Conservation (phyloP, 2,888 invertebrate species). For the Gisinianus flammeolus region DNA sequence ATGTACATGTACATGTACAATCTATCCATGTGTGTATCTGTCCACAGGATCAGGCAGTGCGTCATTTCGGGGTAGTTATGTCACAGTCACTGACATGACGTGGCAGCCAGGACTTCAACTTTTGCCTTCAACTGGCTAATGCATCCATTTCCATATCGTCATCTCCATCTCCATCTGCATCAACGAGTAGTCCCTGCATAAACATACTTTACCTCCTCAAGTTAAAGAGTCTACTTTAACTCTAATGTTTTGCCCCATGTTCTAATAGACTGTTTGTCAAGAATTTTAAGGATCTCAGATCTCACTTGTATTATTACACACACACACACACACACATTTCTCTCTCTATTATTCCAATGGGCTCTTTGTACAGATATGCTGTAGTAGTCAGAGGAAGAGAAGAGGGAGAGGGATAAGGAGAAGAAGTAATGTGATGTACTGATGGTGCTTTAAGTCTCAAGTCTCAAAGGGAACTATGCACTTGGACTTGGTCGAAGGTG, state of each 20-base stretch:
- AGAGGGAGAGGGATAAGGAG: too few relatives aligned
- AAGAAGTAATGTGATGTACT: background rate
- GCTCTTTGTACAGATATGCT: background rate
- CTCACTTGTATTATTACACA: background rate
- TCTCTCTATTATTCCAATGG: too few relatives aligned
- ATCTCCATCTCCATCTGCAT: background rate
- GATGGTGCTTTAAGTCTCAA: background rate
- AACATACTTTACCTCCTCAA: background rate
- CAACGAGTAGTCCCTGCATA: background rate
- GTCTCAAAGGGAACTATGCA: too few relatives aligned
- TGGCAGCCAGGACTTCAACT: background rate
- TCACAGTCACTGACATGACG: constrained; percentile 10
- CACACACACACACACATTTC: too few relatives aligned
- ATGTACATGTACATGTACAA: background rate
- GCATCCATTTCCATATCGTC: background rate
- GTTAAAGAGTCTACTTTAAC: background rate
- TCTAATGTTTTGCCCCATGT: background rate
- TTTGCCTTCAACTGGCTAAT: background rate
- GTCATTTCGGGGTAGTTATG: background rate
- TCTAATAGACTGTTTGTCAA: background rate
- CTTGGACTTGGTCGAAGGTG: background rate
- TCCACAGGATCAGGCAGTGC: constrained; percentile 2
- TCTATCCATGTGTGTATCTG: background rate
- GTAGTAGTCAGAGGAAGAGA: too few relatives aligned
- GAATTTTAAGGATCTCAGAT: background rate